A percentile compares a stretch with the other conserved stretches of the same genome.
Conservation (phyloP, 2,113 vertebrate genomes). For the Gymnorhina tibicen region DNA sequence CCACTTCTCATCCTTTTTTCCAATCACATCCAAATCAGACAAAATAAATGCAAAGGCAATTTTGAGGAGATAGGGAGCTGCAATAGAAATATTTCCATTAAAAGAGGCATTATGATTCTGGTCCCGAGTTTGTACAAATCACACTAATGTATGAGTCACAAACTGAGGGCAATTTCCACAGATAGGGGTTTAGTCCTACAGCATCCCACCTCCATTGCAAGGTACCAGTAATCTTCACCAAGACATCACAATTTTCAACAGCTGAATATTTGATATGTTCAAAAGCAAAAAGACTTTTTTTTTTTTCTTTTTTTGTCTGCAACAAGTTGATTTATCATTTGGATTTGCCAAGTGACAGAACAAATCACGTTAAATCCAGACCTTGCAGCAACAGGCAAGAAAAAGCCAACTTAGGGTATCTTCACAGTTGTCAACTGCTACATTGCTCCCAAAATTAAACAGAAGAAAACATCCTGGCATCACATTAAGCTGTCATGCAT, state of each 20-base stretch:
- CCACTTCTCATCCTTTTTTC: background rate
- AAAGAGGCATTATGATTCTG: background rate
- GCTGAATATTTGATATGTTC: background rate
- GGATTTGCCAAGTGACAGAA: background rate
- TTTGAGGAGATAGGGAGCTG: background rate
- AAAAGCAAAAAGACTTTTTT: background rate
- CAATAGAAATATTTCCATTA: background rate
- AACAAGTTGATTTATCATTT: background rate
- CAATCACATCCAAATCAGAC: background rate
- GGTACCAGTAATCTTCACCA: background rate
- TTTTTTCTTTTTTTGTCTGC: background rate
- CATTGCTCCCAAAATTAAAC: background rate
- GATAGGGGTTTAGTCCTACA: background rate
- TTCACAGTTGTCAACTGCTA: background rate
- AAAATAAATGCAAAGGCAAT: conserved; percentile 2
- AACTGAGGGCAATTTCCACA: background rate
- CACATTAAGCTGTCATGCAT: background rate
- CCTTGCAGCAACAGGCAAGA: background rate
- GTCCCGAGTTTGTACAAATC: background rate
- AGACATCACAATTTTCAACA: background rate
- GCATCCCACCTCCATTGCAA: background rate
- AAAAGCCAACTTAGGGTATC: background rate
- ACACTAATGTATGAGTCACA: background rate
- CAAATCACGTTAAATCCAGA: background rate
- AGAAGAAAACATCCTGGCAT: background rate